Evolutionary conservation across 2,797 vertebrate genomes (phyloP), one percentile per base, ranked within the genome.

Genomic region (Pseudomugil tenellus): DNA sequence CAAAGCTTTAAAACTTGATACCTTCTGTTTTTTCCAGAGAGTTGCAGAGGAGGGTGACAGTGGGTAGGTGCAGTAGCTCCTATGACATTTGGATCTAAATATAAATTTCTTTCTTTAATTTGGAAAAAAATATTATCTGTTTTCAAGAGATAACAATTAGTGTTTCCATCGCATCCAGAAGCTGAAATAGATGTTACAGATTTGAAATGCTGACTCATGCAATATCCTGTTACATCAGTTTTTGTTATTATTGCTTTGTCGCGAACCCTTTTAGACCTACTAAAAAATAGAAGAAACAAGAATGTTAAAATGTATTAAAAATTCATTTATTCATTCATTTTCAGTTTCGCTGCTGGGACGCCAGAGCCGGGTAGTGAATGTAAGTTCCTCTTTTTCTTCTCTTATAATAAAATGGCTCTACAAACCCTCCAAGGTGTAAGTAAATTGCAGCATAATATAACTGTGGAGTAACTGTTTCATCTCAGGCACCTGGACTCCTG

Each of bases 401-500:
- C n/a, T 12, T 63, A 4, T 62, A 29, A 43, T 28, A 55, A 6
- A 37, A 71, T 57, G 7, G 43, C 32, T 59, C 48, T 10, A 32
- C 58, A 6, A 69, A 48, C 2, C 3, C 37, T 59, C 52, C 3
- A 9, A 12, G 14, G 8, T 25, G 11, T 69, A 25, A 57, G 23
- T 43, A 14, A 8, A 31, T 34, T 31, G 14, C n/a, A 11, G 53
- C 1, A 53, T 53, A 32, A 57, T 63, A 56, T 17, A 51, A 80
- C 12, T 67, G 28, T 31, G 57, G 21, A 34, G 14, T 53, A 63
- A 3, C 26, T 73, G 49, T 85, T 61, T 70, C 39, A 49, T 65
- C 59, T 65, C 78, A 95, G 93, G 93, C 67, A 88, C 86, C 49
- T 91, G 91, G 91, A 91, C 85, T 21, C 85, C 89, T 0, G 75